phyloP scores from a whole-genome alignment of 2,113 vertebrate genomes.

The Cyprinodon tularosa region DNA sequence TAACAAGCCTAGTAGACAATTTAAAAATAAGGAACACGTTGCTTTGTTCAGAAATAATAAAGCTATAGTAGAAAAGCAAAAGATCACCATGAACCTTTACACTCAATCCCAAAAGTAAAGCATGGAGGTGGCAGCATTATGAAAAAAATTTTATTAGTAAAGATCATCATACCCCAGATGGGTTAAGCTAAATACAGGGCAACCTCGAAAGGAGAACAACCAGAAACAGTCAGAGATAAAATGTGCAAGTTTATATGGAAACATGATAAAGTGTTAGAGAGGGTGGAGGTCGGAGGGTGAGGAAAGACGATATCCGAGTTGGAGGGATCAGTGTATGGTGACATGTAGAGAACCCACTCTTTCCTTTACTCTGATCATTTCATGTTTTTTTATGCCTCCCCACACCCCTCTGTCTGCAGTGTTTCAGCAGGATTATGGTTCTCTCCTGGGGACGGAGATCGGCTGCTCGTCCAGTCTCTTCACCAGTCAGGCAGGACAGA shows the following conservation, averaged over 20 bases:
- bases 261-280: neutral
- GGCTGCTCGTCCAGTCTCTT: slow-evolving; percentile 85
- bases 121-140: too few species aligned
- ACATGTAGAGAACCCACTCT: slow-evolving; percentile 23
- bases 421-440: slow-evolving; percentile 85
- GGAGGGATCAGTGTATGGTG: slow-evolving; percentile 30
- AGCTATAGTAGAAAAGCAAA: neutral
- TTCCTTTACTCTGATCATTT: slow-evolving; percentile 30
- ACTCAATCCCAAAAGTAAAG: neutral
- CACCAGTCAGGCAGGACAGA: slow-evolving; percentile 83
- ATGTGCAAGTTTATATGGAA: too few species aligned
- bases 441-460: slow-evolving; percentile 83
- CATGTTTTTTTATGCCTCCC: slow-evolving; percentile 30
- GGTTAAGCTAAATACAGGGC: too few species aligned
- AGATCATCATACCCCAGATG: too few species aligned
- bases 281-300: slow-evolving; percentile 12
- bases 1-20: neutral
- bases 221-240: too few species aligned
- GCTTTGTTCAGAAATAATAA: neutral
- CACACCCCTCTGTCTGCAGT: slow-evolving; percentile 66
- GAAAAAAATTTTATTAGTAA: too few species aligned
- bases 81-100: neutral
- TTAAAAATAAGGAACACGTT: neutral
- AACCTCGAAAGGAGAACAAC: too few species aligned
- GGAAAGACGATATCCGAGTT: slow-evolving; percentile 20